A percentile compares a stretch with the other conserved stretches of the same genome.
Conservation (phyloP, 2,797 vertebrate genomes). For the Eurystomus glaucurus region DNA sequence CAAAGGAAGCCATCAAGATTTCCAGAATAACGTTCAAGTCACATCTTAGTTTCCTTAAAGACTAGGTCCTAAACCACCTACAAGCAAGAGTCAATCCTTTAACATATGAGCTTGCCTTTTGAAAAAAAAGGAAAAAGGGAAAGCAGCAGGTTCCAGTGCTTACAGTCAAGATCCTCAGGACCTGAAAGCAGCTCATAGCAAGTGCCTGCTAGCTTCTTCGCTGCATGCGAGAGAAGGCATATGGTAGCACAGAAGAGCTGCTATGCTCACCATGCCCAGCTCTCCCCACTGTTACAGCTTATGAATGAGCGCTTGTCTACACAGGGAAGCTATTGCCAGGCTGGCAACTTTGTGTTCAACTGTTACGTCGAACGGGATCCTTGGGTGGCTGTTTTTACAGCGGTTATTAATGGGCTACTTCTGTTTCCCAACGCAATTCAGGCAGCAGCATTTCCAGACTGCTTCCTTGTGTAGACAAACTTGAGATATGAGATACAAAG, state of each 20-base stretch:
- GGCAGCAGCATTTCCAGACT: neutral
- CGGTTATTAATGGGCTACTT: neutral
- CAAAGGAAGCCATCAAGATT: neutral
- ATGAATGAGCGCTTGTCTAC: neutral
- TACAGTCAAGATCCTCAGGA: neutral
- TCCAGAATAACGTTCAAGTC: neutral
- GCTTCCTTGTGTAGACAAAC: conserved; percentile 26
- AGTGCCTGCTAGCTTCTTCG: neutral
- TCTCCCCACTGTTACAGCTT: rapidly evolving
- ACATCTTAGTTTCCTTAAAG: neutral
- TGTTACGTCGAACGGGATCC: neutral
- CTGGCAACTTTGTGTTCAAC: neutral
- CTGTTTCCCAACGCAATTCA: neutral
- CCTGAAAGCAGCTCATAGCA: neutral
- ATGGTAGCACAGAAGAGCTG: conserved; percentile 27
- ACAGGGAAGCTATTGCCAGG: neutral
- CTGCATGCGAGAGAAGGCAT: neutral
- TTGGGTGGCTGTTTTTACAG: neutral
- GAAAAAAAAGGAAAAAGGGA: neutral
- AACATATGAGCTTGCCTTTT: neutral
- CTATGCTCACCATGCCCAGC: neutral
- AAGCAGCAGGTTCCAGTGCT: neutral
- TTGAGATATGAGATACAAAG: neutral
- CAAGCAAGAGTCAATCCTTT: neutral
- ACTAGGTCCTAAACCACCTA: neutral